These are phyloP conservation scores for Halictus ligatus DNA, from an alignment of 2,888 invertebrate species.

Conservation along the genomic window DNA sequence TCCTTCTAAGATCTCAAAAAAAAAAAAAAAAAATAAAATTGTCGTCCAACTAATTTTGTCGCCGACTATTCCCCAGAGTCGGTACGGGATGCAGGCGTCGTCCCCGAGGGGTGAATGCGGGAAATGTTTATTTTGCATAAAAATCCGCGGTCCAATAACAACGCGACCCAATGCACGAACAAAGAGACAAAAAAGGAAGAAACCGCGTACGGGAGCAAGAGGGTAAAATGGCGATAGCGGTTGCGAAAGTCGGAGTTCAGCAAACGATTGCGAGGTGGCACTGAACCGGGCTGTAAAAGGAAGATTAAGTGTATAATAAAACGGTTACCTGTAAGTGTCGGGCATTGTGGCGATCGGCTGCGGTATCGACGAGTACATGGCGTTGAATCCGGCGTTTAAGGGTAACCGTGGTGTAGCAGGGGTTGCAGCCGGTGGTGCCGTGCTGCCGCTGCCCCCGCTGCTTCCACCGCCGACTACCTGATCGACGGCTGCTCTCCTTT, in stretches of 20 bases:
- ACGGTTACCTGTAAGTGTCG: constrained; percentile 91
- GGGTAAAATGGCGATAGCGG: not conserved
- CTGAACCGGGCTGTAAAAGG: not conserved
- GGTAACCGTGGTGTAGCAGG: constrained; percentile 88
- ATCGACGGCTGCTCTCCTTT: constrained; percentile 89
- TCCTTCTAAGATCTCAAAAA: too few species aligned
- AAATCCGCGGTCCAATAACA: not conserved
- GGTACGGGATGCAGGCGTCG: too few species aligned
- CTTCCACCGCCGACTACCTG: constrained; percentile 83
- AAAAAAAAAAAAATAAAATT: too few species aligned
- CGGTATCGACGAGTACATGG: constrained; percentile 97
- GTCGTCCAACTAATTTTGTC: too few species aligned
- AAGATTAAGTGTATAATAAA: constrained; percentile 37
- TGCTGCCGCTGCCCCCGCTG: constrained; percentile 83
- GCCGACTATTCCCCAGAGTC: too few species aligned
- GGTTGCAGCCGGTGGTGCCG: constrained; percentile 85
- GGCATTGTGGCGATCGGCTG: constrained; percentile 97
- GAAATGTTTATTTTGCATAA: not conserved
- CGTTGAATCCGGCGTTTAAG: constrained; percentile 95
- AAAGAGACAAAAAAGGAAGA: not conserved
- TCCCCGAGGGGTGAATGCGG: too few species aligned
- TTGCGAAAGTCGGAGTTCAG: not conserved
- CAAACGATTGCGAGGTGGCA: not conserved
- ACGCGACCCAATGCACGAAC: not conserved
- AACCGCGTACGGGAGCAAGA: not conserved